Conservation (phyloP, 2,113 vertebrate species). For the Progne subis region DNA sequence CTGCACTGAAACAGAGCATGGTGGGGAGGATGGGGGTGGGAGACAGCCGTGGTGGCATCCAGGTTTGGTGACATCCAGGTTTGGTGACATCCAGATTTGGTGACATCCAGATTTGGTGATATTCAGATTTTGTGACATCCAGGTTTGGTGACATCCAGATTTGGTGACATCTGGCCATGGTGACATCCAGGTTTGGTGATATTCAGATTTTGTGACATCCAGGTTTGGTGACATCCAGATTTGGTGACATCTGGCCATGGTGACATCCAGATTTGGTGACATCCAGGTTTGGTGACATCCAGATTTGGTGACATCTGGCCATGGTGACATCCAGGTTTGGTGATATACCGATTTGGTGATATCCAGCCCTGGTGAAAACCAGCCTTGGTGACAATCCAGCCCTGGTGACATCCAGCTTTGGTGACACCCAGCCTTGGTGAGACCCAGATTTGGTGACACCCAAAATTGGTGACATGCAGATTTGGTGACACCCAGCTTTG, state of each 20-base stretch:
- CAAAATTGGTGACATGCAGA: background rate
- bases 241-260: rapidly evolving
- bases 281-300: background rate
- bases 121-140: background rate
- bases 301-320: rapidly evolving
- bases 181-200: too few relatives aligned
- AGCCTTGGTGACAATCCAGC: background rate
- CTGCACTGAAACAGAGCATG: rapidly evolving
- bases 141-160: background rate
- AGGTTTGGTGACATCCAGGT: too few relatives aligned
- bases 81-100: background rate
- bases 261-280: background rate
- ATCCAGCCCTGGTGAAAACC: background rate
- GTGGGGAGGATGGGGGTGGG: background rate
- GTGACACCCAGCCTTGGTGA: background rate
- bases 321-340: rapidly evolving
- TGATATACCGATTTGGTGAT: rapidly evolving
- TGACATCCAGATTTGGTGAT: rapidly evolving
- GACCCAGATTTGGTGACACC: background rate
- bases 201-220: background rate
- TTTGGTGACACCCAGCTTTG: rapidly evolving
- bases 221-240: background rate
- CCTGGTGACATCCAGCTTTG: background rate
- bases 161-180: rapidly evolving
- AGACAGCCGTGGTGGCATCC: background rate